Conservation (phyloP, 2,113 vertebrate species). For the Oxyura jamaicensis region DNA sequence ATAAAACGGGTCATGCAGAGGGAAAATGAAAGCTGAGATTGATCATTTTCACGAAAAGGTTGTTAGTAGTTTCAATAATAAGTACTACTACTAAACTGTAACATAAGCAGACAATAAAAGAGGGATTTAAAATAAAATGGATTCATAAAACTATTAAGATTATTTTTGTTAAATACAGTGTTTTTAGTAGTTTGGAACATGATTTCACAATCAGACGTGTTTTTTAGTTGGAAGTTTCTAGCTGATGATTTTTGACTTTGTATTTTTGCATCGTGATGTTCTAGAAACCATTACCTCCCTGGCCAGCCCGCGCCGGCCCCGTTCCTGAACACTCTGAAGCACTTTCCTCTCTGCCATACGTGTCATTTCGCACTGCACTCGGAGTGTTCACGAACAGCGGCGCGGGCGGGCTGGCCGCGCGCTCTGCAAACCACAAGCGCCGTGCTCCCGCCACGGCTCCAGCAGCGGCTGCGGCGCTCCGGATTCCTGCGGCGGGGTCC, state of each 20-base stretch:
- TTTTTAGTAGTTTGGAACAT: conserved; percentile 73
- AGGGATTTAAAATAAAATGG: conserved; percentile 73
- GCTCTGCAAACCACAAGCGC: background rate
- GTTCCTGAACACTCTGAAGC: background rate
- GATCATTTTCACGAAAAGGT: conserved; percentile 70
- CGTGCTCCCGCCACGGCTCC: background rate
- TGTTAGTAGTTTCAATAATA: conserved; percentile 72
- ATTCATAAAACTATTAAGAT: conserved; percentile 77
- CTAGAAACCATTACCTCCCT: background rate
- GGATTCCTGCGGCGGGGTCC: accelerated
- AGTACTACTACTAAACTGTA: conserved; percentile 69
- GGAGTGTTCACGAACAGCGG: background rate
- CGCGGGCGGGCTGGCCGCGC: background rate
- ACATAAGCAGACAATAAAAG: conserved; percentile 74
- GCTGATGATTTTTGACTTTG: conserved; percentile 61
- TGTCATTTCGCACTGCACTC: background rate
- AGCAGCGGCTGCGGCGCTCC: background rate
- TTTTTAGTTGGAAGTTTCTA: conserved; percentile 67
- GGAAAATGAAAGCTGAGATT: conserved; percentile 76
- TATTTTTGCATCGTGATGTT: conserved; percentile 22
- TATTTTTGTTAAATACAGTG: conserved; percentile 73
- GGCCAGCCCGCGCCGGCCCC: background rate
- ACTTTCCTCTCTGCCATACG: background rate
- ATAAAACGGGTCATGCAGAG: conserved; percentile 79
- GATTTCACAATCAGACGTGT: conserved; percentile 66